Evolutionary conservation across 2,888 invertebrate genomes (phyloP).

Genomic region (Hybos culiciformis): DNA sequence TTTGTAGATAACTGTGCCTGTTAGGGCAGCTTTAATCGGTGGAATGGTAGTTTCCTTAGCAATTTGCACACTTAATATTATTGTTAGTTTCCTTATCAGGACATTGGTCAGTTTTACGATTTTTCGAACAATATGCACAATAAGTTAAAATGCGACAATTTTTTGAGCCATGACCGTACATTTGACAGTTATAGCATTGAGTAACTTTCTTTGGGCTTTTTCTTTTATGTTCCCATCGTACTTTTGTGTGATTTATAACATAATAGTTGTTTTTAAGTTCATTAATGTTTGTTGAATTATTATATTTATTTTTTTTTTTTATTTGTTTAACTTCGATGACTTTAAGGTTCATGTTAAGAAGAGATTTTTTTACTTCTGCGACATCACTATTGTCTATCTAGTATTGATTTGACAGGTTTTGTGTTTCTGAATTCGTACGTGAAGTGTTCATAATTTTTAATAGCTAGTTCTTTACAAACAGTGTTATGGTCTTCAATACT

Average conservation of each 20-base stretch:
- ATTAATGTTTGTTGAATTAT: too few relatives aligned
- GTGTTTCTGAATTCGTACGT: too few relatives aligned
- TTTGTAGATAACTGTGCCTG: not conserved
- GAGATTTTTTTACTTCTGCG: too few relatives aligned
- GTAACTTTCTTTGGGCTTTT: not conserved
- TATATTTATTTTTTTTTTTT: too few relatives aligned
- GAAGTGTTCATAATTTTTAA: too few relatives aligned
- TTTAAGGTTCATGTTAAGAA: too few relatives aligned
- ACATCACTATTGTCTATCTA: too few relatives aligned
- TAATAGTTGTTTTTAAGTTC: not conserved
- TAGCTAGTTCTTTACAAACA: too few relatives aligned
- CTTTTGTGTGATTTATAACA: not conserved
- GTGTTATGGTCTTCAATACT: too few relatives aligned
- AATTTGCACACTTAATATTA: slow-evolving; percentile 2
- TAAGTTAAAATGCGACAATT: slow-evolving; percentile 1
- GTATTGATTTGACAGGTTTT: too few relatives aligned
- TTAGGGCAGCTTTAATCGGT: not conserved
- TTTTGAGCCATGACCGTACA: slow-evolving; percentile 1
- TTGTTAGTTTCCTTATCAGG: too few relatives aligned
- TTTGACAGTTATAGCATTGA: slow-evolving; percentile 2
- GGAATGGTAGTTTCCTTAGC: not conserved
- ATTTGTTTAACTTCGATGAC: too few relatives aligned
- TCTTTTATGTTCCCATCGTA: not conserved
- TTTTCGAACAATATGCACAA: not conserved
- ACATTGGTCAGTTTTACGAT: not conserved